Evolutionary conservation across 92 coral and sea anemone genomes (phyloP).

Genomic region (Parazoanthus swiftii): DNA sequence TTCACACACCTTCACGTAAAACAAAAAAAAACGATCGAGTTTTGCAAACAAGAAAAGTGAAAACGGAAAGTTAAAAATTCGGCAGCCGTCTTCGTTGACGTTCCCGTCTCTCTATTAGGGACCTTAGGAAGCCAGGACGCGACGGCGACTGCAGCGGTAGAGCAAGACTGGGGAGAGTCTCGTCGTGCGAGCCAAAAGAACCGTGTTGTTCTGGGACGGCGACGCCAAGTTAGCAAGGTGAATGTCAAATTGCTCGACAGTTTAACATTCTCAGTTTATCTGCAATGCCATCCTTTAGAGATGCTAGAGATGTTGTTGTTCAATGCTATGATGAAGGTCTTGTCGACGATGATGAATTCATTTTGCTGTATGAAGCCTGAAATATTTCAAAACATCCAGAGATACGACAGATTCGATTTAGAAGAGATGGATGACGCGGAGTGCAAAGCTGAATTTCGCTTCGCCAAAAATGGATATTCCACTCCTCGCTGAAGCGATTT

Average conservation of each 20-base stretch:
- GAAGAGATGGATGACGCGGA: neutral
- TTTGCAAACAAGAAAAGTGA: no score
- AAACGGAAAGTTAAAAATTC: no score
- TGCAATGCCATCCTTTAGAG: neutral
- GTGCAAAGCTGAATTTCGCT: no score
- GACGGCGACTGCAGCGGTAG: neutral
- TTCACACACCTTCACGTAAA: no score
- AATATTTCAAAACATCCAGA: constrained; percentile 7
- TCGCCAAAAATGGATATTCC: neutral
- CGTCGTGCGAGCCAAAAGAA: neutral
- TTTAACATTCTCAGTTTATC: neutral
- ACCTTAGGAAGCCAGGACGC: no score
- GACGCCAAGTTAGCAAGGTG: no score
- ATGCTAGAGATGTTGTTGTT: neutral
- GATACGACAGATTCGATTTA: no score
- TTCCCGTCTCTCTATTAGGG: no score
- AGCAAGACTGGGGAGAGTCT: neutral
- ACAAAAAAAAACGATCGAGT: no score
- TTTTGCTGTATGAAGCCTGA: neutral
- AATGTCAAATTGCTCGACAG: no score
- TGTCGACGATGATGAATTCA: neutral
- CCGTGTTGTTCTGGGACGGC: no score
- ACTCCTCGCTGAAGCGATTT: constrained; percentile 10
- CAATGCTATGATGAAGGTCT: neutral
- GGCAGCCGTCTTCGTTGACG: no score